Percentiles rank a stretch among this genome's conserved stretches.
These are phyloP conservation scores for Pilophorus perplexus DNA, from an alignment of 2,888 invertebrate species.

Conservation along the genomic window DNA sequence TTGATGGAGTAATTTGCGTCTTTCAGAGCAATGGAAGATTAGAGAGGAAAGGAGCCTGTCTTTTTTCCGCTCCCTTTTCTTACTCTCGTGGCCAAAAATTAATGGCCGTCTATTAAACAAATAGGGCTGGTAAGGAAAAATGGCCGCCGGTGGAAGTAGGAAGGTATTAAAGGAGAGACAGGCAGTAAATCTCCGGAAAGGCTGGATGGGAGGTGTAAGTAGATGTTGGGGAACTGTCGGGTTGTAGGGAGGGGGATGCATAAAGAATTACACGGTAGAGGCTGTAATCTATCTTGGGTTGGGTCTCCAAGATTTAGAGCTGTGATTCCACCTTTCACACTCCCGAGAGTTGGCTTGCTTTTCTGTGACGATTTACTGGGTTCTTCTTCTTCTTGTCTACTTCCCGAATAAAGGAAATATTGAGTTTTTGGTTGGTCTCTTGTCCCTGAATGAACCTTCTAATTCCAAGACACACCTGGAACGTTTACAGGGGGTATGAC, in stretches of 20 bases:
- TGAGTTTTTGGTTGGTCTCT: too few species aligned
- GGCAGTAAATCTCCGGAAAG: constrained; percentile 9
- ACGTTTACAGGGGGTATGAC: too few species aligned
- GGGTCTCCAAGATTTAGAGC: constrained; percentile 30
- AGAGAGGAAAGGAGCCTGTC: neutral
- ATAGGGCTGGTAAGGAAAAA: constrained; percentile 26
- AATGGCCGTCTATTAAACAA: constrained; percentile 28
- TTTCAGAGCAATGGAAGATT: constrained; percentile 10
- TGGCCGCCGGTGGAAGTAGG: constrained; percentile 19
- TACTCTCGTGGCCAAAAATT: constrained; percentile 5
- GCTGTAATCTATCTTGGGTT: constrained; percentile 21
- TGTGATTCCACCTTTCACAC: constrained; percentile 27
- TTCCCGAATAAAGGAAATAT: too few species aligned
- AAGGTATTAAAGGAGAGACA: constrained; percentile 24
- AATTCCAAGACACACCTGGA: too few species aligned
- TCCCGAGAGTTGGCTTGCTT: constrained; percentile 6
- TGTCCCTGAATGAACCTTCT: too few species aligned
- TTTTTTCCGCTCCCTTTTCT: constrained; percentile 5
- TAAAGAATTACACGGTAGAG: constrained; percentile 21
- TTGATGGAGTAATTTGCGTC: constrained; percentile 18
- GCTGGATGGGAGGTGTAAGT: neutral
- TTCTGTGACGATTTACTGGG: constrained; percentile 19
- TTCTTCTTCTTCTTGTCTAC: constrained; percentile 5
- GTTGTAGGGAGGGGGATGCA: neutral
- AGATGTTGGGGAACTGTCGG: neutral